Conservation (phyloP, 2,797 vertebrate genomes). For the Pangasius larnaudii region DNA sequence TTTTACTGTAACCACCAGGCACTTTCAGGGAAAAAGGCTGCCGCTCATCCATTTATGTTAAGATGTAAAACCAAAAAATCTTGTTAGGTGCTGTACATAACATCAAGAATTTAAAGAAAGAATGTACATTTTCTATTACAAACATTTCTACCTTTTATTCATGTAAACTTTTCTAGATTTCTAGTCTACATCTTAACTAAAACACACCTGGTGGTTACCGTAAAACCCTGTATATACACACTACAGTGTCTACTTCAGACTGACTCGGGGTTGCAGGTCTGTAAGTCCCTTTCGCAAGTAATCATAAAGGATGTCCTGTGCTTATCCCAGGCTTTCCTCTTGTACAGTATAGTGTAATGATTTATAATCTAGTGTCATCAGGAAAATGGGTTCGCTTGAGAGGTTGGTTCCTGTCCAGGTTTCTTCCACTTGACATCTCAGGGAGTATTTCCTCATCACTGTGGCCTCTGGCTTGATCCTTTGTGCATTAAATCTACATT, state of each 20-base stretch:
- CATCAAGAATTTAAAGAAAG: background rate
- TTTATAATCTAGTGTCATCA: background rate
- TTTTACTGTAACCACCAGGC: too few relatives aligned
- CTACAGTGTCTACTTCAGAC: background rate
- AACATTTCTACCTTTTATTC: background rate
- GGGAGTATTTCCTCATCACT: background rate
- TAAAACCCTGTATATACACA: background rate
- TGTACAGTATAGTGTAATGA: background rate
- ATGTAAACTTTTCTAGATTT: background rate
- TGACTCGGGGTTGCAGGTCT: background rate
- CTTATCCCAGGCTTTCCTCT: background rate
- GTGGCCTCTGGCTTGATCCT: background rate
- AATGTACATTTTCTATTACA: background rate
- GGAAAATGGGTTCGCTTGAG: background rate
- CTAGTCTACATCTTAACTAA: background rate
- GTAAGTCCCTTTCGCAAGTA: background rate
- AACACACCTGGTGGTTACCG: background rate
- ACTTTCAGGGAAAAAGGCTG: too few relatives aligned
- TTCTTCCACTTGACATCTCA: background rate
- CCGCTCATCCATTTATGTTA: background rate
- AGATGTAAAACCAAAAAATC: background rate
- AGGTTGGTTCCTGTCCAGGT: background rate
- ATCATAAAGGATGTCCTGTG: constrained; percentile 8
- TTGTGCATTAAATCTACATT: background rate
- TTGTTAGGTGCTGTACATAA: background rate